A percentile compares a stretch with the other conserved stretches of the same genome.
Evolutionary conservation across 2,113 vertebrate species (phyloP).

Genomic region (Mormoops blainvillei): DNA sequence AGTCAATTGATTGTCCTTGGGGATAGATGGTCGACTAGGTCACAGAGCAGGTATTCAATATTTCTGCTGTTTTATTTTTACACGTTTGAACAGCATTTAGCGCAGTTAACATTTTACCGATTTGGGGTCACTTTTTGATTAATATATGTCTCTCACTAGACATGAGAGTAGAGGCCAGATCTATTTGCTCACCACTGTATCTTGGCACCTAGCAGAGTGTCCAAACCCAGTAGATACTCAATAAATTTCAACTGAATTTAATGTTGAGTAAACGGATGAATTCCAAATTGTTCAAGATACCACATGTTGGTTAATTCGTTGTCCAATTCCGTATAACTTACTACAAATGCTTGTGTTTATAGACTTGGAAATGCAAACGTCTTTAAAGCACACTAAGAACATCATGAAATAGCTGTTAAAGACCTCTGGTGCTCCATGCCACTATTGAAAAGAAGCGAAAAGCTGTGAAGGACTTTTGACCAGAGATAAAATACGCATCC

Average conservation of each 20-base stretch:
- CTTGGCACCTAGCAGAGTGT: neutral
- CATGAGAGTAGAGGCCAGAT: neutral
- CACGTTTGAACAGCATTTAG: neutral
- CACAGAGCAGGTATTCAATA: neutral
- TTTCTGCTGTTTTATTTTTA: neutral
- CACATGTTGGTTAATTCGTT: neutral
- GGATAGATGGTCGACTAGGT: neutral
- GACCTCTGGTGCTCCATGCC: neutral
- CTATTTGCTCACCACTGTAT: neutral
- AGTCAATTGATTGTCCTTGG: neutral
- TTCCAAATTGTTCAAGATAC: neutral
- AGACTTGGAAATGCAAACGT: neutral
- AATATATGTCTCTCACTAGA: neutral
- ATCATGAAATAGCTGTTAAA: neutral
- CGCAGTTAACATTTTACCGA: neutral
- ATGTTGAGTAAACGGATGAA: neutral
- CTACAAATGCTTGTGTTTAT: neutral
- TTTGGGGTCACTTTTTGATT: neutral
- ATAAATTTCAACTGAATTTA: neutral
- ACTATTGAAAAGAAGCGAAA: neutral
- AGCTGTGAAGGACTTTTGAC: neutral
- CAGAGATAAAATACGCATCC: neutral
- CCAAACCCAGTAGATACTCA: neutral
- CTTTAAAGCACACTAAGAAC: neutral
- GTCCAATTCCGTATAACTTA: neutral